phyloP scores from a whole-genome alignment of 2,888 invertebrate species.

The Limnephilus lunatus region DNA sequence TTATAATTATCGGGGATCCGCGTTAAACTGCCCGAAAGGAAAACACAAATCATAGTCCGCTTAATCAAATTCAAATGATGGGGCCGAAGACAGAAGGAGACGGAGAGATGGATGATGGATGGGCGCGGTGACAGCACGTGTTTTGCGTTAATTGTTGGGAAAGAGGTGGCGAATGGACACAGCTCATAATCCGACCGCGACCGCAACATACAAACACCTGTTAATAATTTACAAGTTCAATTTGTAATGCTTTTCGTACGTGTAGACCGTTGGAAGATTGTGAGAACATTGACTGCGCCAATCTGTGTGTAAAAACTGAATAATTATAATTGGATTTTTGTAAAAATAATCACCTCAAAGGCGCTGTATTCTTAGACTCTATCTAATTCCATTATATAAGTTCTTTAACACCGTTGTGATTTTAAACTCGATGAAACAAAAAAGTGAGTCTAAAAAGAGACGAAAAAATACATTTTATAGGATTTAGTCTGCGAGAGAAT shows the following conservation, averaged over 20 bases:
- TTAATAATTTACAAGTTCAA: not conserved
- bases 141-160: not conserved
- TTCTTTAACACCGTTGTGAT: too few species aligned
- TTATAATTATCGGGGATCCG: not conserved
- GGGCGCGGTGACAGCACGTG: not conserved
- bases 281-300: not conserved
- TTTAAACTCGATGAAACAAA: too few species aligned
- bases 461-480: too few species aligned
- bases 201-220: not conserved
- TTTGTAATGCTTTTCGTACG: not conserved
- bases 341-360: too few species aligned
- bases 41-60: not conserved
- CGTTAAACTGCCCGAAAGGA: slow-evolving; percentile 9
- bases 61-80: slow-evolving; percentile 7
- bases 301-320: too few species aligned
- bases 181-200: not conserved
- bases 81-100: not conserved
- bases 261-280: not conserved
- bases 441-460: too few species aligned
- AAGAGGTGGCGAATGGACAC: not conserved
- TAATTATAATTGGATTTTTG: too few species aligned
- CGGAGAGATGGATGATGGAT: not conserved
- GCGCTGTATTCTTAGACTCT: too few species aligned
- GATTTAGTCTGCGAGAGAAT: too few species aligned
- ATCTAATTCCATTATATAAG: too few species aligned